Conservation (phyloP, 2,888 invertebrate genomes). For the Helobdella robusta region DNA sequence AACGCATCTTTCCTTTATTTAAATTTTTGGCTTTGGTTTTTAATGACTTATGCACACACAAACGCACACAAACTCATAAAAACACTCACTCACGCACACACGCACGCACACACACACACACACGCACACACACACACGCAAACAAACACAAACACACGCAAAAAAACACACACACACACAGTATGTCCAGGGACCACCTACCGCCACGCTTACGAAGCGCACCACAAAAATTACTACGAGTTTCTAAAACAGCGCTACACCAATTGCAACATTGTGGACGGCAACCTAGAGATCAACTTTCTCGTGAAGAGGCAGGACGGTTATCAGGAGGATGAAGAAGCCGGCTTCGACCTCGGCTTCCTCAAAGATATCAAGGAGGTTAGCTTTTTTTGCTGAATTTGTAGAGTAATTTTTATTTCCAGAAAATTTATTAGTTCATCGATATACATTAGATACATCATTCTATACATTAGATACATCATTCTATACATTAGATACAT, state of each 20-base stretch:
- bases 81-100: no score
- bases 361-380: slow-evolving; percentile 81
- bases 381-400: background rate
- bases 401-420: background rate
- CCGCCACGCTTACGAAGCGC: background rate
- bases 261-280: slow-evolving; percentile 95
- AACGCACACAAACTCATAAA: no score
- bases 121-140: no score
- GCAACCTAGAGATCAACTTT: slow-evolving; percentile 93
- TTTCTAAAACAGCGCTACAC: slow-evolving; percentile 60
- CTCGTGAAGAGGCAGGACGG: slow-evolving; percentile 51
- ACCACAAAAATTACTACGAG: slow-evolving; percentile 34
- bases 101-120: background rate
- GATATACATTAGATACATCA: no score
- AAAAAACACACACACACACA: background rate
- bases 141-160: no score
- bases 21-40: no score
- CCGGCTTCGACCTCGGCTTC: slow-evolving; percentile 76
- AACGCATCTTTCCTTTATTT: no score
- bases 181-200: slow-evolving; percentile 15
- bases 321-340: no score
- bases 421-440: no score
- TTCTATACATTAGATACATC: no score
- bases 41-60: background rate
- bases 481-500: no score